Evolutionary conservation across 2,113 vertebrate species (phyloP), one percentile per base, ranked within the genome.

Genomic region (Urocynchramus pylzowi): DNA sequence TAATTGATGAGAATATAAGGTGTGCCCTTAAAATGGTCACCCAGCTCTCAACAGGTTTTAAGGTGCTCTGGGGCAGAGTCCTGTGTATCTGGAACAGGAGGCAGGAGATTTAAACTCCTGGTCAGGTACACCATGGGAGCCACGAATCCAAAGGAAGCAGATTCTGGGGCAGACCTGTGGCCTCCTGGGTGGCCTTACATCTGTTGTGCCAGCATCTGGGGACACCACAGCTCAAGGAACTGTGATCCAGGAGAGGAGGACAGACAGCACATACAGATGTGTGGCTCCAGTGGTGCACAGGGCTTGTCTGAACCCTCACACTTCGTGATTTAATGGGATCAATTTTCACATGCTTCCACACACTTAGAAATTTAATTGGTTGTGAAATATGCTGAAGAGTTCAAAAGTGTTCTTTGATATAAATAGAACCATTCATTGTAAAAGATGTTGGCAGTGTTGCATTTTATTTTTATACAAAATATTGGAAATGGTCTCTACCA

Each of bases 371-470:
- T 91, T 61, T 89, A 97, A 95, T 89, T 93, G 93, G 85, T 97
- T 97, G 92, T 96, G 92, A 97, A 97, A 93, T 92, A 95, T 11
- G 53, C 69, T 88, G 69, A 83, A 53, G 92, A 97, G 90, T 81
- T 97, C 93, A 88, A 92, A 92, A 95, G 93, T 77, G 79, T 73
- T 91, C 70, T 90, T 80, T 77, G 80, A 94, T 84, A 91, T 80
- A 95, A 97, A 95, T 93, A 93, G 93, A 96, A 93, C 52, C 6
- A 69, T 85, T 95, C 95, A 78, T 91, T 94, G 93, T 8, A 27
- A 87, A 94, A 95, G 54, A 87, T 5, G 56, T 56, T 90, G 71
- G 90, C 81, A 96, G 86, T 52, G 90, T n/a, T 67, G 57, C 65
- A 69, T 95, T 95, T 81, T 88, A 49, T 75, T 93, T 87, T 95